Conservation (phyloP, 2,113 vertebrate species). For the Abramis brama region DNA sequence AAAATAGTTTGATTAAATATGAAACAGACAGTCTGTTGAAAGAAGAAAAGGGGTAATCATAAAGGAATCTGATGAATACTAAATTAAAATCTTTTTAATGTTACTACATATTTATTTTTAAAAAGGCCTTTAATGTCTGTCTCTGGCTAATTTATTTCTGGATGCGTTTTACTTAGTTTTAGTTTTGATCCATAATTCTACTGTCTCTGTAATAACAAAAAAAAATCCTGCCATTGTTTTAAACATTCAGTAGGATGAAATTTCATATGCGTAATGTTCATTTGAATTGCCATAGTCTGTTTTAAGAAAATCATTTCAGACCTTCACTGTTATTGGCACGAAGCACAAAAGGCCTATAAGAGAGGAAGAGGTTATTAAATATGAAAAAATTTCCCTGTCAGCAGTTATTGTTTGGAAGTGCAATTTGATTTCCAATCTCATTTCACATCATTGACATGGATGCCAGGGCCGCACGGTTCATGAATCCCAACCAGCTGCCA, state of each 20-base stretch:
- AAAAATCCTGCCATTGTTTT: constrained; percentile 36
- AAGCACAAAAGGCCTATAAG: constrained; percentile 44
- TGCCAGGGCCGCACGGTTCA: constrained; percentile 33
- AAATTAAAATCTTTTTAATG: constrained; percentile 40
- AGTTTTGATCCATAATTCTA: constrained; percentile 15
- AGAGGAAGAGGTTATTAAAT: constrained; percentile 57
- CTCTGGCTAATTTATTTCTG: constrained; percentile 28
- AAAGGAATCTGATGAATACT: constrained; percentile 14
- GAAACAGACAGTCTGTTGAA: constrained; percentile 29
- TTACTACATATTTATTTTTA: constrained; percentile 17
- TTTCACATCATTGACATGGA: constrained; percentile 56
- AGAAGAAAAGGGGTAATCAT: constrained; percentile 14
- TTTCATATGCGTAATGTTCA: constrained; percentile 44
- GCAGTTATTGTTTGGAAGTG: constrained; percentile 57
- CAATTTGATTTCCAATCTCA: constrained; percentile 55
- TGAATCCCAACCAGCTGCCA: constrained; percentile 45
- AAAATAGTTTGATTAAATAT: not conserved
- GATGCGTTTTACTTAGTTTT: constrained; percentile 4
- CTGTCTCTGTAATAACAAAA: not conserved
- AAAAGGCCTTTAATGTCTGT: constrained; percentile 27
- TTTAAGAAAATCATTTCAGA: constrained; percentile 52
- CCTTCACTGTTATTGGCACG: constrained; percentile 45
- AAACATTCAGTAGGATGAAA: constrained; percentile 24
- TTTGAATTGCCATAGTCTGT: constrained; percentile 39
- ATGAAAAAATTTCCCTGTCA: constrained; percentile 58